Conservation (phyloP, 2,797 vertebrate species). For the Poeciliopsis presidionis region DNA sequence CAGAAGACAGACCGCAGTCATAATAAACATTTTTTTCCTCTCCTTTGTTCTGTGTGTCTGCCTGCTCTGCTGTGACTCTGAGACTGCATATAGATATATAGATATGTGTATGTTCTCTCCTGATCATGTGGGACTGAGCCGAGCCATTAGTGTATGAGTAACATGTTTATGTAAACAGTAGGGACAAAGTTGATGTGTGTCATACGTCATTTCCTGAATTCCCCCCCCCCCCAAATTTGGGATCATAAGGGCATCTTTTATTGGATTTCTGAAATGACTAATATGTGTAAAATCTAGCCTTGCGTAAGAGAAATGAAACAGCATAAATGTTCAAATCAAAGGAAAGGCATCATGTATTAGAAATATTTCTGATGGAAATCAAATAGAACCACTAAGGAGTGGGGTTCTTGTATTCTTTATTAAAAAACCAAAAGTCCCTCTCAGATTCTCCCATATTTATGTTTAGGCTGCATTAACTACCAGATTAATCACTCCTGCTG, state of each 20-base stretch:
- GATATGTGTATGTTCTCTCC: conserved; percentile 35
- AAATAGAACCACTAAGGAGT: conserved; percentile 4
- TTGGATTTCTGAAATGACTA: conserved; percentile 45
- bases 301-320: conserved; percentile 12
- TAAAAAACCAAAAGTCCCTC: conserved; percentile 25
- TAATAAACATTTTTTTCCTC: conserved; percentile 66
- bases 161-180: conserved; percentile 66
- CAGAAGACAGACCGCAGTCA: conserved; percentile 67
- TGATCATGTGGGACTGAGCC: conserved; percentile 36
- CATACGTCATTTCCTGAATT: conserved; percentile 37
- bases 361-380: conserved; percentile 6
- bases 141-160: conserved; percentile 36
- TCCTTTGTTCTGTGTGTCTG: conserved; percentile 46
- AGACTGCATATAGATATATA: conserved; percentile 1
- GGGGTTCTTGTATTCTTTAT: conserved; percentile 13
- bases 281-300: conserved; percentile 22
- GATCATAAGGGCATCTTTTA: conserved; percentile 28
- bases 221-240: neutral
- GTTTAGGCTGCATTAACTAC: conserved; percentile 6
- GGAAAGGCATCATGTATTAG: neutral
- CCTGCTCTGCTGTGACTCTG: conserved; percentile 45
- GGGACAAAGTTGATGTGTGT: conserved; percentile 68
- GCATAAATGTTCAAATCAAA: neutral
- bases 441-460: conserved; percentile 25
- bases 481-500: conserved; percentile 13